These are phyloP conservation scores for Drosophila histrio DNA, from an alignment of 2,888 invertebrate species.

Conservation along the genomic window DNA sequence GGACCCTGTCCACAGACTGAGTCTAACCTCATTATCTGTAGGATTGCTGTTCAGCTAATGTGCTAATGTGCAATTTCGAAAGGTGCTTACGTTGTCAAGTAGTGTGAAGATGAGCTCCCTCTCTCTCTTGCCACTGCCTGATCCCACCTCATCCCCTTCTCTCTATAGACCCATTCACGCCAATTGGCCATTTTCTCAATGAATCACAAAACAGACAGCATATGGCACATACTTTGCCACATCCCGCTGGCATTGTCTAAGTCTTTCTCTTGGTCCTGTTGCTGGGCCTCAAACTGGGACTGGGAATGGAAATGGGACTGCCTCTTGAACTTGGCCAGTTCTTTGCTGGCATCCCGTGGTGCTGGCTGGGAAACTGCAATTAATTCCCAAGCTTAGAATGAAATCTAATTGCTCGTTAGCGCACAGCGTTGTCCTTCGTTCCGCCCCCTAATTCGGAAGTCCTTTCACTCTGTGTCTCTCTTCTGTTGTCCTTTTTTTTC, in stretches of 20 bases:
- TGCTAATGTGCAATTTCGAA: conserved; percentile 81
- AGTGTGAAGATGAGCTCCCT: conserved; percentile 77
- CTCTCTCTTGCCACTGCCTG: neutral
- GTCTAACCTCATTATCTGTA: conserved; percentile 48
- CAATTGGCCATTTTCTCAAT: conserved; percentile 73
- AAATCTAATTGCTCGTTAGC: conserved; percentile 84
- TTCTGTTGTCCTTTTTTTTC: conserved; percentile 31
- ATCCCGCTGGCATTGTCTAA: conserved; percentile 13
- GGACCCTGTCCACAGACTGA: neutral
- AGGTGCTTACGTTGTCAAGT: conserved; percentile 84
- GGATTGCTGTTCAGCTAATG: conserved; percentile 61
- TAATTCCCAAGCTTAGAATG: conserved; percentile 83
- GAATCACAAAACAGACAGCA: conserved; percentile 72
- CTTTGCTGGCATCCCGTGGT: conserved; percentile 39
- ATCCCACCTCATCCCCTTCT: neutral
- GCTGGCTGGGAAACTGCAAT: conserved; percentile 73
- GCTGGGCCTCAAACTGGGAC: neutral
- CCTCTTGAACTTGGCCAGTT: conserved; percentile 30
- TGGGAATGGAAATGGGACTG: neutral
- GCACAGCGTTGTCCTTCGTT: conserved; percentile 59
- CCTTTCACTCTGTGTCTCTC: conserved; percentile 5
- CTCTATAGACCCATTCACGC: conserved; percentile 46
- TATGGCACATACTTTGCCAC: conserved; percentile 59
- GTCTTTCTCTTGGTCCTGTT: neutral
- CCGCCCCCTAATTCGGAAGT: conserved; percentile 21